Evolutionary conservation across 2,797 vertebrate species (phyloP).

Genomic region (Coregonus ussuriensis): DNA sequence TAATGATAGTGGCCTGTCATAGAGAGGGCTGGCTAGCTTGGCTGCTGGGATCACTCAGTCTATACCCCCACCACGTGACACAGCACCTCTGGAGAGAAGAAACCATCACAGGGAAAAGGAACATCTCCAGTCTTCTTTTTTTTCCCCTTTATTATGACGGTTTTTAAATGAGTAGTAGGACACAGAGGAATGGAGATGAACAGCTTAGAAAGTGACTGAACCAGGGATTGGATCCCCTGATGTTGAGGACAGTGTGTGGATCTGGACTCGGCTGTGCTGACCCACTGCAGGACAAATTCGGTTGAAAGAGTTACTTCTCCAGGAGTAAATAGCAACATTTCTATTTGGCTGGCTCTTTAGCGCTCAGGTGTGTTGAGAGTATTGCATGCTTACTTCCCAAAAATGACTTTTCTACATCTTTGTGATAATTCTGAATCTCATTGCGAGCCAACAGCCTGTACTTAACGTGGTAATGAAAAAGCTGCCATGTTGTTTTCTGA

Average conservation of each 20-base stretch:
- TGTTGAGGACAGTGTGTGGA: no score
- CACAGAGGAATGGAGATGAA: no score
- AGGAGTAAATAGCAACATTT: not conserved
- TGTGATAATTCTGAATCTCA: conserved; percentile 2
- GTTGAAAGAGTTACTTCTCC: no score
- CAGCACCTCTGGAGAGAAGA: conserved; percentile 1
- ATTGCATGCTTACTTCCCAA: no score
- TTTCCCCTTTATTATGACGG: no score
- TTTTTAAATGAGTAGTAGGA: no score
- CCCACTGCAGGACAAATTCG: no score
- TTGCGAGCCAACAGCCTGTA: not conserved
- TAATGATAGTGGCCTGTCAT: conserved; percentile 53
- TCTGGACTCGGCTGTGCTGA: no score
- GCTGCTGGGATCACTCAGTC: conserved; percentile 34
- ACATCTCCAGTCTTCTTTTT: not conserved
- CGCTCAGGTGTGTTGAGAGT: not conserved
- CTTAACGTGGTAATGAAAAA: conserved; percentile 16
- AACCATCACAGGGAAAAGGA: not conserved
- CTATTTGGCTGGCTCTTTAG: not conserved
- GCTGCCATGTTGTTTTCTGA: conserved; percentile 26
- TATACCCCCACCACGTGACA: conserved; percentile 26
- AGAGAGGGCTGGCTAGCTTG: conserved; percentile 40
- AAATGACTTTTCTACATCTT: not conserved
- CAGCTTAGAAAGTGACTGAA: no score
- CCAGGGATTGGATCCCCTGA: no score